phyloP scores from a whole-genome alignment of 2,113 vertebrate species.

The Rana temporaria region DNA sequence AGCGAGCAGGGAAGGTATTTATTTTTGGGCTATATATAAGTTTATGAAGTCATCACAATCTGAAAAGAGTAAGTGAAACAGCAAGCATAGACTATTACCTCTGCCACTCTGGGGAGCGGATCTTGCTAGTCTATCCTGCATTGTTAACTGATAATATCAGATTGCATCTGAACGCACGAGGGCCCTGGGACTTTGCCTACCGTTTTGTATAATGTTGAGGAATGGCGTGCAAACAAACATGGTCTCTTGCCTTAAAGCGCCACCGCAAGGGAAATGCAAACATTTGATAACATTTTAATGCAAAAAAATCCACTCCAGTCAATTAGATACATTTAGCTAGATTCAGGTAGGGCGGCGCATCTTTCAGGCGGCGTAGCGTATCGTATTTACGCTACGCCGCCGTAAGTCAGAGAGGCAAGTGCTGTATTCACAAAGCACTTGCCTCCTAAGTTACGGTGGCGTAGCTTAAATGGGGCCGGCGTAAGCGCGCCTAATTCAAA shows the following conservation, averaged over 20 bases:
- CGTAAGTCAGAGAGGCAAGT: too few relatives aligned
- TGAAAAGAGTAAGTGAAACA: conserved; percentile 57
- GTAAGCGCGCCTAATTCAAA: too few relatives aligned
- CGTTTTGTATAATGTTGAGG: conserved; percentile 23
- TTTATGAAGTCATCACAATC: conserved; percentile 65
- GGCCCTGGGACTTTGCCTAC: conserved; percentile 23
- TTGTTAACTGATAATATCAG: conserved; percentile 55
- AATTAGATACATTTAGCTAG: too few relatives aligned
- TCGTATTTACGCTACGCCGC: too few relatives aligned
- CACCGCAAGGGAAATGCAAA: too few relatives aligned
- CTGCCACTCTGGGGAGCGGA: conserved; percentile 35
- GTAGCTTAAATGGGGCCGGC: too few relatives aligned
- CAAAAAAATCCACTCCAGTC: too few relatives aligned
- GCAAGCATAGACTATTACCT: conserved; percentile 53
- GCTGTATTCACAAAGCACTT: too few relatives aligned
- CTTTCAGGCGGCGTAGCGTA: too few relatives aligned
- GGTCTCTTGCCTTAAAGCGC: not conserved
- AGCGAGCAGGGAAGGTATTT: conserved; percentile 61
- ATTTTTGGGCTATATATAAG: conserved; percentile 64
- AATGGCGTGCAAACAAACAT: conserved; percentile 18
- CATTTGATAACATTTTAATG: too few relatives aligned
- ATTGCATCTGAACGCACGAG: conserved; percentile 34
- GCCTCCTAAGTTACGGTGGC: too few relatives aligned
- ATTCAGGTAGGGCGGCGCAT: too few relatives aligned
- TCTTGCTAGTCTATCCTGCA: conserved; percentile 15